Evolutionary conservation across 2,113 vertebrate species (phyloP), one percentile per base, ranked within the genome.

Genomic region (Zosterops japonicus): DNA sequence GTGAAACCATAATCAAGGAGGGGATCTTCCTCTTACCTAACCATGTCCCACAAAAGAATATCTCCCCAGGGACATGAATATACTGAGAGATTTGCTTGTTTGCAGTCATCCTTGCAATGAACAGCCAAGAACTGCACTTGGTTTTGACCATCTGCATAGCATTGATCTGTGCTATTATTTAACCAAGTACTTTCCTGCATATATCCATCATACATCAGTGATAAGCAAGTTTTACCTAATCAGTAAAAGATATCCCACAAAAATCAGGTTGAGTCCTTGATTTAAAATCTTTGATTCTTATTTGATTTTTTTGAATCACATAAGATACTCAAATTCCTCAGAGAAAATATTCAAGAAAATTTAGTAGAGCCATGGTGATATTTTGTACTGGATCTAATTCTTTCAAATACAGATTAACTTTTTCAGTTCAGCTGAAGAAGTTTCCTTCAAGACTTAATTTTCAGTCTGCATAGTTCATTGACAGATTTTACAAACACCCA

Each of bases 221-320:
- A 42, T 47, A 52, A 72, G 31, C 46, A 70, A 36, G 29, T 79
- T 83, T 91, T 35, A 50, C 36, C 28, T 53, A 12, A 49, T 41
- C 16, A 49, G 0, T 53, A 12, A 19, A 41, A 69, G 47, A 12
- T 23, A 29, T 1, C 8, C 12, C 39, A 47, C 4, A 13, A 52
- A 92, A 84, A 41, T 65, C 20, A 13, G 22, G 3, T 50, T 60
- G 20, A 89, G 33, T 72, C 67, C 61, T 84, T 83, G 33, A 31
- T 29, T 78, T 79, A 6, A 50, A 55, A 23, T 50, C 16, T 89
- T 83, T 18, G 15, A 20, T 59, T 85, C 3, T 35, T 68, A 8
- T 0, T 67, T 64, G 27, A 4, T 5, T 53, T 63, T 29, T 21
- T 69, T 69, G 9, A 55, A 35, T 88, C 28, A 36, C 2, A 0